Evolutionary conservation across 2,113 vertebrate species (phyloP), one percentile per base, ranked within the genome.

Genomic region (Centropus bengalensis): DNA sequence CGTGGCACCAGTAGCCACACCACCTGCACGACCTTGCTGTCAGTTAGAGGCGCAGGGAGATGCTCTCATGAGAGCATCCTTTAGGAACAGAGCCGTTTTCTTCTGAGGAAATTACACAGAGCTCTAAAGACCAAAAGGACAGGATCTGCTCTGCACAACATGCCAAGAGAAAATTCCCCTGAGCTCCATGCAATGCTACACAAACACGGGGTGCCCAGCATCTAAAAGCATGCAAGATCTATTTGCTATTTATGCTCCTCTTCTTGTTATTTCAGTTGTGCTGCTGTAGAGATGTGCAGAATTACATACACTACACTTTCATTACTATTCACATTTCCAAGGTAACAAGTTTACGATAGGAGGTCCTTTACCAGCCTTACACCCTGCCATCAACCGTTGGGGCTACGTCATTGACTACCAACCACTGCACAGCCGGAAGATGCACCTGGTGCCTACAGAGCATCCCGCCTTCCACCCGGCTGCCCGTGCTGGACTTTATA

Each of bases 1-100:
- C 66, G 8, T 2, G 4, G 13, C 32, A 12, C 21, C 2, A 3
- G 15, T 2, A 8, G 44, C 18, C 23, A 36, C 3, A 14, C 36
- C 67, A 55, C 55, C 54, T 74, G 45, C 67, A 12, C 0, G 13
- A 60, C 63, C 77, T 56, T 76, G 69, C 49, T 32, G 28, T 58
- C 47, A 63, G 38, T 63, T 45, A 9, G 4, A 56, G n/a, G 42
- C 1, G 23, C 62, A 81, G 69, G 27, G 38, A 54, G 52, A 24
- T n/a, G 51, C 36, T 79, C 45, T 38, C 51, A 2, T 7, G 51
- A 30, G 36, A 87, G 9, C 47, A 56, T 6, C 54, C 64, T 42
- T 42, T 30, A 69, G 38, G 21, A 89, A 70, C 30, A 54, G 8
- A 27, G 26, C 2, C 47, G n/a, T 40, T 32, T 52, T 62, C 82